Base-by-base conservation (phyloP, 2,888 invertebrate genomes). In the Diogma glabrata region DNA sequence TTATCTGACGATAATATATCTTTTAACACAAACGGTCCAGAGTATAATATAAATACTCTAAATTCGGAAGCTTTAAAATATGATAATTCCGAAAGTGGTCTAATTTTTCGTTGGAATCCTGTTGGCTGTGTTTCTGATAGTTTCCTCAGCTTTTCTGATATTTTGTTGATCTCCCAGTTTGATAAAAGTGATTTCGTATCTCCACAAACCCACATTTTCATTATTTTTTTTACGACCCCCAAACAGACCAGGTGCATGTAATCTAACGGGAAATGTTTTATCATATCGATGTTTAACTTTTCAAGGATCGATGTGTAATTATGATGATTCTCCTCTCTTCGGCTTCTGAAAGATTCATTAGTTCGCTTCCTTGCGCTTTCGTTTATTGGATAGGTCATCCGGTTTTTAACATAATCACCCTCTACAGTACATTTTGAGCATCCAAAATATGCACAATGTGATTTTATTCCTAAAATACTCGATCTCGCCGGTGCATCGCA, bases 61-160 rank as follows among this genome's bases (percentile, higher is more conserved):
- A n/a, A n/a, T n/a, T n/a, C n/a, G n/a, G n/a, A n/a, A n/a, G n/a
- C n/a, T n/a, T n/a, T n/a, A n/a, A n/a, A n/a, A n/a, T n/a, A n/a
- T n/a, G n/a, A 61, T 23, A 56, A 43, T 20, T 56, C 56, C 26
- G 52, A 16, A 9, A 61, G 52, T 20, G 43, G 40, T 53, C 58
- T 52, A 24, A 58, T 58, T 51, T 51, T 49, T 53, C 58, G 46
- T 36, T 54, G 53, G 56, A 60, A 60, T 54, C 59, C 60, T 28
- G 28, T 30, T 16, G 57, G 55, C 16, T 56, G 54, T 14, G 24
- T 48, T 23, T 23, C 17, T 19, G 50, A 43, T 40, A 50, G 10
- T 50, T 50, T 43, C 20, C 12, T 36, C n/a, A n/a, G n/a, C n/a
- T n/a, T n/a, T n/a, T n/a, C n/a, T n/a, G n/a, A n/a, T n/a, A n/a